A percentile compares a stretch with the other conserved stretches of the same genome.
phyloP scores from a whole-genome alignment of 2,113 vertebrate species.

The Rostratula benghalensis region DNA sequence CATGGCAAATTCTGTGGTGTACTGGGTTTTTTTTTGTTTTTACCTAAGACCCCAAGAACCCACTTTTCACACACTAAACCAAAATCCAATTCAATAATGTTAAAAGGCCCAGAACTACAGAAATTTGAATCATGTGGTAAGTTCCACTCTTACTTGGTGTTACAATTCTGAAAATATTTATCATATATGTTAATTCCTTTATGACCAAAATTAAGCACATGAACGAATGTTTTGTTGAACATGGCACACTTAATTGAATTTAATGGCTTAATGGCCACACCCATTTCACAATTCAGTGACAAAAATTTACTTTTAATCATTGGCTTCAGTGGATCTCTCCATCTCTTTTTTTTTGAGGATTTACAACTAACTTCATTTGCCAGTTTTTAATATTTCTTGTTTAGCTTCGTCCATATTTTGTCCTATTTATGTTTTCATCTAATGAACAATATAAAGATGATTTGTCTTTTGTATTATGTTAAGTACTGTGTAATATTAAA shows the following conservation, averaged over 20 bases:
- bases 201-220: background rate
- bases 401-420: background rate
- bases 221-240: background rate
- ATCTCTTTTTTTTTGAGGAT: rapidly evolving
- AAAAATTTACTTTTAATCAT: background rate
- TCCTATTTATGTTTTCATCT: background rate
- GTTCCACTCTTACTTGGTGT: background rate
- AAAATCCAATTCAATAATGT: background rate
- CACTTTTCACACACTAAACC: background rate
- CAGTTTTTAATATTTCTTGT: background rate
- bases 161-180: background rate
- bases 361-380: background rate
- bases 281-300: background rate
- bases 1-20: background rate
- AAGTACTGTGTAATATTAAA: background rate
- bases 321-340: background rate
- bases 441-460: background rate
- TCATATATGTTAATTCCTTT: background rate
- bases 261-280: background rate
- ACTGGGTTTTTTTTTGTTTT: background rate
- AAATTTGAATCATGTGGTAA: background rate
- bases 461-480: background rate
- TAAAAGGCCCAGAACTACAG: background rate
- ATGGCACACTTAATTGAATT: background rate
- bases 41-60: rapidly evolving